A percentile compares a stretch with the other conserved stretches of the same genome.
Conservation (phyloP, 2,797 vertebrate genomes). For the Clarias fuscus region DNA sequence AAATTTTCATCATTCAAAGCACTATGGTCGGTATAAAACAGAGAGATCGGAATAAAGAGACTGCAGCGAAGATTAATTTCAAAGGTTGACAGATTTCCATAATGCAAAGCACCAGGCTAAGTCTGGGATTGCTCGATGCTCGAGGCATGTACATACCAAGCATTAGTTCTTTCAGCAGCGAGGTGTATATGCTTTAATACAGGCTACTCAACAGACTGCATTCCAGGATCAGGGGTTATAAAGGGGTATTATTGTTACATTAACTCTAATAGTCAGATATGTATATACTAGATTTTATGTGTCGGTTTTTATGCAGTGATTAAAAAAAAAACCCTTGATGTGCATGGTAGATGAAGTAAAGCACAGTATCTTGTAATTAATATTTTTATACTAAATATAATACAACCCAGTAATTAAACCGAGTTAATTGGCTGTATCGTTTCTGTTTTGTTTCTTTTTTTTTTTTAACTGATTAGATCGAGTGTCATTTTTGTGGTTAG, state of each 20-base stretch:
- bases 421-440: not conserved
- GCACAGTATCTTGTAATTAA: too few relatives aligned
- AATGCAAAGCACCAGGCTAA: constrained; percentile 46
- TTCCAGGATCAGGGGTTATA: not conserved
- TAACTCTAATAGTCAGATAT: not conserved
- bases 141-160: not conserved
- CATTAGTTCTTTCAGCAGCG: constrained; percentile 1
- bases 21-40: not conserved
- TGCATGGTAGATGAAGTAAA: not conserved
- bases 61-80: constrained; percentile 32
- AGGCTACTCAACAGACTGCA: not conserved
- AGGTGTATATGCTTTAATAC: not conserved
- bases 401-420: not conserved
- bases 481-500: too few relatives aligned
- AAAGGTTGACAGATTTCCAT: constrained; percentile 45
- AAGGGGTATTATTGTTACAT: not conserved
- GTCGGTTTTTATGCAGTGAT: not conserved
- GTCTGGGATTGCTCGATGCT: constrained; percentile 2
- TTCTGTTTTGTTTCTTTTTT: not conserved
- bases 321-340: not conserved
- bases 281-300: not conserved
- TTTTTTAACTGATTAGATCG: too few relatives aligned
- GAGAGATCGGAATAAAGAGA: not conserved
- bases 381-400: not conserved
- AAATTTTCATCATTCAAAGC: not conserved